Percentiles rank a stretch among this genome's conserved stretches.
Conservation (phyloP, 2,113 vertebrate species). For the Hemichromis elongatus region DNA sequence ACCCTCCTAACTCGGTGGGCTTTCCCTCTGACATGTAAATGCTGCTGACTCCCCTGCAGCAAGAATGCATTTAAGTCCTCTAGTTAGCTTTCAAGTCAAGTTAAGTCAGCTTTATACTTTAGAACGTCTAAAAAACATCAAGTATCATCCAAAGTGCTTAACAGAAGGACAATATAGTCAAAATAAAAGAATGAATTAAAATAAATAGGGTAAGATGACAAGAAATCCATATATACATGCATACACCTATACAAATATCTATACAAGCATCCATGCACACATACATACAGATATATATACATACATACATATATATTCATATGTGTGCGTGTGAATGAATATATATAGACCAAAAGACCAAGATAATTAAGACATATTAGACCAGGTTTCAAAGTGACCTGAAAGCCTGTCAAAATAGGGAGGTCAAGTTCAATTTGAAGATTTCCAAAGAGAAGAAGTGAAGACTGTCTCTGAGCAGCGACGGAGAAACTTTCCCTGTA, state of each 20-base stretch:
- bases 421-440: background rate
- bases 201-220: background rate
- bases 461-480: background rate
- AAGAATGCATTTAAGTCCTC: background rate
- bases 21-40: background rate
- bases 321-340: too few relatives aligned
- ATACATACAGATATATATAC: background rate
- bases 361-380: background rate
- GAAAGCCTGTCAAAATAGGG: background rate
- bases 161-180: background rate
- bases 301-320: too few relatives aligned
- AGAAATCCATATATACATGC: background rate
- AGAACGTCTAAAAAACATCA: background rate
- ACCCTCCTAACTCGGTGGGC: background rate
- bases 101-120: background rate
- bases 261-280: background rate
- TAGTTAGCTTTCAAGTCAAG: background rate
- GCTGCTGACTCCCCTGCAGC: background rate
- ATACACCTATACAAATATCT: background rate
- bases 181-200: background rate
- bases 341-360: accelerated
- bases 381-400: background rate
- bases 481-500: background rate
- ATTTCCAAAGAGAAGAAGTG: background rate
- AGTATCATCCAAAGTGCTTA: background rate